Evolutionary conservation across 2,888 invertebrate genomes (phyloP).

Genomic region (Tetheella fluctuosa): DNA sequence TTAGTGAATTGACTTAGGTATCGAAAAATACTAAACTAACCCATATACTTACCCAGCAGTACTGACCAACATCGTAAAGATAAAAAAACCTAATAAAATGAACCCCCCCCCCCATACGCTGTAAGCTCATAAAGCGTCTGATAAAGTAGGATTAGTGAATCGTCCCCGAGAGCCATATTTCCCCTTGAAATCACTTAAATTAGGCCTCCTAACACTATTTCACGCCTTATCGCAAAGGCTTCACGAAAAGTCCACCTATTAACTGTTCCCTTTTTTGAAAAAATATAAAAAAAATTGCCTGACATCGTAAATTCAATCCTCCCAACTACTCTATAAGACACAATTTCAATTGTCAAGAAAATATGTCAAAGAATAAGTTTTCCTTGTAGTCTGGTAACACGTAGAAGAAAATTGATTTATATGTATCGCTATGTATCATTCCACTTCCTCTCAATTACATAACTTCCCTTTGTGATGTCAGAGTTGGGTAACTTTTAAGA

Average conservation of each 20-base stretch:
- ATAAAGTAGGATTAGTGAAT: slow-evolving; percentile 50
- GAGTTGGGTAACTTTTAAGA: slow-evolving; percentile 20
- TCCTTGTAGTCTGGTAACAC: slow-evolving; percentile 26
- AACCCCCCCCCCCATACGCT: slow-evolving; percentile 1
- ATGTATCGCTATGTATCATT: slow-evolving; percentile 48
- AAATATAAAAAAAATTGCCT: slow-evolving; percentile 12
- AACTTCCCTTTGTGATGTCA: slow-evolving; percentile 22
- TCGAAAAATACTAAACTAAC: neutral
- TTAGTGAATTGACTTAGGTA: neutral
- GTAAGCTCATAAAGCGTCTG: slow-evolving; percentile 37
- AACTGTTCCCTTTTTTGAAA: slow-evolving; percentile 36
- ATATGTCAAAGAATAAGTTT: slow-evolving; percentile 34
- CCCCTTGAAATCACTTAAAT: slow-evolving; percentile 66
- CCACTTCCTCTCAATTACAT: slow-evolving; percentile 43
- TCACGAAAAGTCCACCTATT: slow-evolving; percentile 35
- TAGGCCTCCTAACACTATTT: slow-evolving; percentile 61
- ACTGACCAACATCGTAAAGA: neutral
- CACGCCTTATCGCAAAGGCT: slow-evolving; percentile 61
- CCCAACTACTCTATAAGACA: neutral
- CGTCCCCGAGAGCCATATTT: slow-evolving; percentile 50
- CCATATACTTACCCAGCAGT: neutral
- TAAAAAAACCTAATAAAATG: neutral
- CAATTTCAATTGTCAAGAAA: neutral
- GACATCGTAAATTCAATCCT: slow-evolving; percentile 11
- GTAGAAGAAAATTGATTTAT: slow-evolving; percentile 66